Evolutionary conservation across 2,888 invertebrate species (phyloP).

Genomic region (Cataglyphis rosenhaueri): DNA sequence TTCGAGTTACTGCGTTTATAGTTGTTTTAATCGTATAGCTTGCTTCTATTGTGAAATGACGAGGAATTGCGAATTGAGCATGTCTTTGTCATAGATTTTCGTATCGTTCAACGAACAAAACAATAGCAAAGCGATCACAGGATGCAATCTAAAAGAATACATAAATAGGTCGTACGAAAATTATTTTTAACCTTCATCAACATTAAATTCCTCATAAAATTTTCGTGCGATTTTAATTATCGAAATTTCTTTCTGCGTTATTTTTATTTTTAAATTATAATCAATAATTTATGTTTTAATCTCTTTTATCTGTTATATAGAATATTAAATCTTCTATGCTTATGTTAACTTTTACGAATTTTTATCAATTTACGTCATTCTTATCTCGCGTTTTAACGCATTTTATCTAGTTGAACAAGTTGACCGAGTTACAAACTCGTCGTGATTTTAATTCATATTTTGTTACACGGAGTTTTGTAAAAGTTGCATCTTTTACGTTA

Average conservation of each 20-base stretch:
- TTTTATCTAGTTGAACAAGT: constrained; percentile 1
- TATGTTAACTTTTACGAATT: background rate
- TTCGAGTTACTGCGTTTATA: constrained; percentile 56
- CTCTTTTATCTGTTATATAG: background rate
- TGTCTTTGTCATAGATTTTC: constrained; percentile 49
- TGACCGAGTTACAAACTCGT: constrained; percentile 14
- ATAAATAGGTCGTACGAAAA: background rate
- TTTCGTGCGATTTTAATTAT: background rate
- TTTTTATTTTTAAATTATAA: background rate
- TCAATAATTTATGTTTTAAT: constrained; percentile 8
- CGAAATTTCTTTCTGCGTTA: background rate
- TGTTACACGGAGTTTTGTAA: constrained; percentile 25
- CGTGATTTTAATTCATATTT: constrained; percentile 41
- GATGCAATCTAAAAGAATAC: background rate
- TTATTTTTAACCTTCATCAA: constrained; percentile 37
- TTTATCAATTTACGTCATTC: background rate
- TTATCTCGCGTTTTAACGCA: background rate
- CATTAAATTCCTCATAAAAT: constrained; percentile 54
- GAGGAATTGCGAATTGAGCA: constrained; percentile 2
- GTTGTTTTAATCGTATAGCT: constrained; percentile 60
- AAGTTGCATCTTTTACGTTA: constrained; percentile 47
- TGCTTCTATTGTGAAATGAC: background rate
- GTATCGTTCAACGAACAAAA: constrained; percentile 37
- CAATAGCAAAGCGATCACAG: background rate
- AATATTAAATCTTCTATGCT: background rate